Evolutionary conservation across 64 coral and sea anemone genomes (phyloP).

Genomic region (Montipora capricornis): DNA sequence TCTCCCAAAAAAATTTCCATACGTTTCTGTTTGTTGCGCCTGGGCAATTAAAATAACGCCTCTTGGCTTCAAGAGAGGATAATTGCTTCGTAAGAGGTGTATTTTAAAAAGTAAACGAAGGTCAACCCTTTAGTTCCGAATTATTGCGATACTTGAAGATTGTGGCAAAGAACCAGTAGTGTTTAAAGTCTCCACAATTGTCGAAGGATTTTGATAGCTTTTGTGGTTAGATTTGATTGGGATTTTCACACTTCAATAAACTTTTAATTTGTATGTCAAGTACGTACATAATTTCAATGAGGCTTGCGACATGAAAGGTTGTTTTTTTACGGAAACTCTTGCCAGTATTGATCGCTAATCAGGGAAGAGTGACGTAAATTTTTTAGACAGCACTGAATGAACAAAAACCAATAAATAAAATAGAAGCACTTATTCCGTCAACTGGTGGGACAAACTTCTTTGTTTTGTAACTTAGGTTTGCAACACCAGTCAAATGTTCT

Average conservation of each 20-base stretch:
- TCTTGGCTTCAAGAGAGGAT: conserved; percentile 29
- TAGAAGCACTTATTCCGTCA: background rate
- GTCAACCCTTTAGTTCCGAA: conserved; percentile 24
- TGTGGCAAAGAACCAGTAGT: background rate
- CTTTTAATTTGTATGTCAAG: background rate
- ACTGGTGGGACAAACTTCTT: background rate
- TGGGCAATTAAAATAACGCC: background rate
- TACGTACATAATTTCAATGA: background rate
- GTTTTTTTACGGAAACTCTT: background rate
- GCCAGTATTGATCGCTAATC: background rate
- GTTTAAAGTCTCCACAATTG: conserved; percentile 1
- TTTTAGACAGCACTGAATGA: too few relatives aligned
- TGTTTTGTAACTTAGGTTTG: background rate
- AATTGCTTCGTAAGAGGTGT: background rate
- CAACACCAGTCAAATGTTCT: background rate
- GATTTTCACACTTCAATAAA: conserved; percentile 24
- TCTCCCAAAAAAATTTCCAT: background rate
- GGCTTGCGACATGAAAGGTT: background rate
- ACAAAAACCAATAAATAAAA: too few relatives aligned
- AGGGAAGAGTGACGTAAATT: too few relatives aligned
- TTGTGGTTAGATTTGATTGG: conserved; percentile 14
- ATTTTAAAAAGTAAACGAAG: conserved; percentile 18
- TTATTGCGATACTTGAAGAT: conserved; percentile 20
- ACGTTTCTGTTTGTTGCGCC: background rate
- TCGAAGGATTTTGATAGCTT: conserved; percentile 11